Evolutionary conservation across 2,797 vertebrate species (phyloP).

Genomic region (Nasua narica): DNA sequence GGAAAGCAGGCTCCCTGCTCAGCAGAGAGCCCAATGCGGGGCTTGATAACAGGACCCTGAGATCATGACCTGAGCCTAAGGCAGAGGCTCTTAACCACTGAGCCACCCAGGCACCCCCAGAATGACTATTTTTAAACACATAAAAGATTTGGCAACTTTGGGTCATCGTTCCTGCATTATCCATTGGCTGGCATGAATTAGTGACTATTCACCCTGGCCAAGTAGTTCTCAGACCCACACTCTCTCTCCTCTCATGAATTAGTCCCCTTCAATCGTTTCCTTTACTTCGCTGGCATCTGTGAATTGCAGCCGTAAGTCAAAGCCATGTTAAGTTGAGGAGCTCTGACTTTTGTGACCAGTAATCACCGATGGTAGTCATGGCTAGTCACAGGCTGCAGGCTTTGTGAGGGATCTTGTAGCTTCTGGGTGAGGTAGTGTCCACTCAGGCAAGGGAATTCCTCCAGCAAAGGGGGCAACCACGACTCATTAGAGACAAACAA

Average conservation of each 20-base stretch:
- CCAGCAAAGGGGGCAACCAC: not conserved
- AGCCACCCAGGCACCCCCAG: too few species aligned
- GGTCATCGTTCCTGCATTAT: not conserved
- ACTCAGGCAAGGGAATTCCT: not conserved
- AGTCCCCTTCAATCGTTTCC: not conserved
- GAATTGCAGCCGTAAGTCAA: not conserved
- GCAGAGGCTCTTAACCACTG: too few species aligned
- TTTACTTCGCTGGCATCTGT: not conserved
- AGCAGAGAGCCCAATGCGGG: too few species aligned
- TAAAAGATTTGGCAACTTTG: not conserved
- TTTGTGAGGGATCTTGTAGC: not conserved
- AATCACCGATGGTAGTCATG: not conserved
- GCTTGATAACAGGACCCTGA: too few species aligned
- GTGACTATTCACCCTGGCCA: accelerated
- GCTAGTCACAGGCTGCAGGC: not conserved
- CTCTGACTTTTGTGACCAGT: not conserved
- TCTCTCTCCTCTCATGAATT: not conserved
- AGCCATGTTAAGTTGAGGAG: not conserved
- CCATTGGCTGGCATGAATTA: not conserved
- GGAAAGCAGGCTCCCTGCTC: too few species aligned
- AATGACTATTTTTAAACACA: not conserved
- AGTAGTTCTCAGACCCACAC: not conserved
- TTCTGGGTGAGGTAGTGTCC: not conserved
- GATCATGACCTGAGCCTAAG: too few species aligned
- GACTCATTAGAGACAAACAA: not conserved